A percentile compares a stretch with the other conserved stretches of the same genome.
Evolutionary conservation across 2,113 vertebrate genomes (phyloP).

Genomic region (Hystrix brachyura): DNA sequence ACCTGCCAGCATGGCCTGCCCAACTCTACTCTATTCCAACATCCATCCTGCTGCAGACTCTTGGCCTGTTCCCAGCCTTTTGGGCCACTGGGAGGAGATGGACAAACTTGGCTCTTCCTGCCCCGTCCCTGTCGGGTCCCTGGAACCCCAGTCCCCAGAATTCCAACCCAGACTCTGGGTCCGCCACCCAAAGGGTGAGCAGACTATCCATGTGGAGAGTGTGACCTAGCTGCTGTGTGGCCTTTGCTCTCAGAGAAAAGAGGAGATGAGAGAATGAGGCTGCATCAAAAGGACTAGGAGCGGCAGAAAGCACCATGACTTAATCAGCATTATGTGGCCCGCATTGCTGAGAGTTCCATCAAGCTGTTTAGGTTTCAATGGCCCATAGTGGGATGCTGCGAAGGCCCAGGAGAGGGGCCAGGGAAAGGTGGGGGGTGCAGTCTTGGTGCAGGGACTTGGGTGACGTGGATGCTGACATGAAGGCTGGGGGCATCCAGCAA

Average conservation of each 20-base stretch:
- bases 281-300: background rate
- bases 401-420: too few species aligned
- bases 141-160: background rate
- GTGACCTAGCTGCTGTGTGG: background rate
- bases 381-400: too few species aligned
- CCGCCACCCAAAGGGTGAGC: background rate
- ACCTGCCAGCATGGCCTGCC: background rate
- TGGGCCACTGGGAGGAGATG: background rate
- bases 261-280: background rate
- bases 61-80: background rate
- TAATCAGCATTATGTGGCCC: background rate
- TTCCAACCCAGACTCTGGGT: background rate
- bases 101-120: background rate
- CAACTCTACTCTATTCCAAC: background rate
- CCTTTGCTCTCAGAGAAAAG: background rate
- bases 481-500: too few species aligned
- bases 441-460: too few species aligned
- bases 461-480: too few species aligned
- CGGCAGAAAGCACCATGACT: background rate
- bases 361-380: too few species aligned
- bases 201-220: background rate
- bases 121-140: background rate
- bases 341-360: too few species aligned
- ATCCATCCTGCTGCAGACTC: background rate
- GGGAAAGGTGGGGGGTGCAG: too few species aligned